These are phyloP conservation scores for Oxygymnocypris stewartii DNA, from an alignment of 2,113 vertebrate genomes.

Conservation along the genomic window DNA sequence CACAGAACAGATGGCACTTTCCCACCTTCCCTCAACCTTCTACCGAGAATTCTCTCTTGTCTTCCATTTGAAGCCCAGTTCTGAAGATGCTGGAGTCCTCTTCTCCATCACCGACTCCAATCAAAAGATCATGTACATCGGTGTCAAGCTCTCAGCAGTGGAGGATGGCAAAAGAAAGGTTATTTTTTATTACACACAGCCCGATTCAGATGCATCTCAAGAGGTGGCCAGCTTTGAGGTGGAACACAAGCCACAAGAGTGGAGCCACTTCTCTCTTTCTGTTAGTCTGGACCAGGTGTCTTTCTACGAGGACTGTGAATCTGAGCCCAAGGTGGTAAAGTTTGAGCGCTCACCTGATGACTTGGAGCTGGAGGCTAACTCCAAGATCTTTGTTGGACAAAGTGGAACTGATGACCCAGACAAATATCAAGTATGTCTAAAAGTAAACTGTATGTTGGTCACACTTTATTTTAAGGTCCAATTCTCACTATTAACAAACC, in stretches of 20 bases:
- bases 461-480: no score
- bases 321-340: constrained; percentile 66
- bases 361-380: constrained; percentile 80
- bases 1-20: constrained; percentile 77
- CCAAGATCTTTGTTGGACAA: constrained; percentile 87
- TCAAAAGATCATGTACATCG: constrained; percentile 81
- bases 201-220: constrained; percentile 71
- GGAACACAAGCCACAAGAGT: constrained; percentile 75
- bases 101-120: constrained; percentile 83
- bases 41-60: constrained; percentile 88
- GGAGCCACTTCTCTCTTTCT: constrained; percentile 82
- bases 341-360: constrained; percentile 80
- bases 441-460: no score
- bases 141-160: constrained; percentile 82
- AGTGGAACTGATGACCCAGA: constrained; percentile 83
- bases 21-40: constrained; percentile 81
- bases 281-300: constrained; percentile 77
- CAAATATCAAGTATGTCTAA: constrained; percentile 82
- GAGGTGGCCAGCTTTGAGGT: constrained; percentile 81
- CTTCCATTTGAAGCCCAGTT: constrained; percentile 81
- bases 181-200: constrained; percentile 87
- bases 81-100: constrained; percentile 74
- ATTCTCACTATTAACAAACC: no score
- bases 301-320: constrained; percentile 84
- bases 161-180: constrained; percentile 71